Percentiles rank a stretch among this genome's conserved stretches.
Evolutionary conservation across 2,888 invertebrate genomes (phyloP).

Genomic region (Heteropelma amictum): DNA sequence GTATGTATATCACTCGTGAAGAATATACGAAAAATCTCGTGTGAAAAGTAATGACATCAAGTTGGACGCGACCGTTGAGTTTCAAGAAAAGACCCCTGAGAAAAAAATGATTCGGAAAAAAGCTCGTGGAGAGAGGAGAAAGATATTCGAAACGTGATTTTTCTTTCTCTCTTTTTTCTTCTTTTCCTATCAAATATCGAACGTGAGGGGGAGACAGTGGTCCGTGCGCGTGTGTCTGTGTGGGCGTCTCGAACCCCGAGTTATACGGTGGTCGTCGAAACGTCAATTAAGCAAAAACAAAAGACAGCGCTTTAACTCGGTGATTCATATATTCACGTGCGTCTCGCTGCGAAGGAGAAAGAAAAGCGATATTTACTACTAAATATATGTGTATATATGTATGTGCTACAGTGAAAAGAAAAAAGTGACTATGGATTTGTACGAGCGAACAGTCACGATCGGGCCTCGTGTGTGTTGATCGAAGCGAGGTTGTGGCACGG

Average conservation of each 20-base stretch:
- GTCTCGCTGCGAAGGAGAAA: background rate
- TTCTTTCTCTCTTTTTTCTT: conserved; percentile 1
- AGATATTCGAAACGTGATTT: background rate
- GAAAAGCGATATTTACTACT: background rate
- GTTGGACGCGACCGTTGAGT: no score
- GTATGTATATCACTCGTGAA: no score
- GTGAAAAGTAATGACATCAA: no score
- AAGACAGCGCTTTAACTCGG: no score
- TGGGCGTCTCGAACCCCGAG: background rate
- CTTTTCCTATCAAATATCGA: conserved; percentile 3
- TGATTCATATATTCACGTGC: no score
- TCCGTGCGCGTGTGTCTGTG: conserved; percentile 7
- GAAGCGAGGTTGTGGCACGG: conserved; percentile 8
- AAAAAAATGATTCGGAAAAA: background rate
- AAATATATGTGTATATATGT: background rate
- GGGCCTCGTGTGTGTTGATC: conserved; percentile 29
- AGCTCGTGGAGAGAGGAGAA: conserved; percentile 5
- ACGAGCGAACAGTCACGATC: conserved; percentile 26
- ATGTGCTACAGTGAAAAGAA: background rate
- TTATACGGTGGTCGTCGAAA: conserved; percentile 9
- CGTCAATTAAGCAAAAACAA: conserved; percentile 27
- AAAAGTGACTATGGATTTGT: conserved; percentile 14
- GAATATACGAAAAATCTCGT: no score
- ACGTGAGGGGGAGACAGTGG: background rate
- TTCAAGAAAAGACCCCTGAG: background rate